Conservation (phyloP, 2,888 invertebrate species). For the Cryptus armator region DNA sequence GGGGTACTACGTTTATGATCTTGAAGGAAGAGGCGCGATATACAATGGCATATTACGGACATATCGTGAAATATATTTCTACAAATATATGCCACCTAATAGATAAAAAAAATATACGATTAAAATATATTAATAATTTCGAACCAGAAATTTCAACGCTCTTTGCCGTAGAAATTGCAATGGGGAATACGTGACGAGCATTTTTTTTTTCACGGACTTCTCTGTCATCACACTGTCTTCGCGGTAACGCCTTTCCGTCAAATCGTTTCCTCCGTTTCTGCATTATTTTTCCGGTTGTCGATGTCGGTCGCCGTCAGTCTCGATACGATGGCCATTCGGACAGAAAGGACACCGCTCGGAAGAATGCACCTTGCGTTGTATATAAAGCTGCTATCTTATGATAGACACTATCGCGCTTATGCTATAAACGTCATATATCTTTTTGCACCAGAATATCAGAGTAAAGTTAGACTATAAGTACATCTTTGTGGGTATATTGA, state of each 20-base stretch:
- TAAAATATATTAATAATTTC: no score
- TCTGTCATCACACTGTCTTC: no score
- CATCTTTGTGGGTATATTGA: constrained; percentile 25
- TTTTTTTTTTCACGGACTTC: no score
- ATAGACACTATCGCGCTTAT: neutral
- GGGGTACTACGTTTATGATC: constrained; percentile 41
- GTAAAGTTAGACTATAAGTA: neutral
- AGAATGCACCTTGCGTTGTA: constrained; percentile 14
- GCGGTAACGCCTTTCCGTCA: no score
- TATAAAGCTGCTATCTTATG: neutral
- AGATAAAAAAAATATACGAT: no score
- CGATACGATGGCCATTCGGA: neutral
- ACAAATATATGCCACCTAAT: no score
- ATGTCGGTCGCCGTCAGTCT: neutral
- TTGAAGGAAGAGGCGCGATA: constrained; percentile 49
- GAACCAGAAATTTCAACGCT: no score
- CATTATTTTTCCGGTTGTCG: neutral
- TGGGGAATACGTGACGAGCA: no score
- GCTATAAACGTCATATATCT: neutral
- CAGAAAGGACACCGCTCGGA: constrained; percentile 14
- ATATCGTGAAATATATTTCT: no score
- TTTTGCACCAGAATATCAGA: neutral
- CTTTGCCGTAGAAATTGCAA: no score
- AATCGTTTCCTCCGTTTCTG: neutral
- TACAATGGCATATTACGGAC: constrained; percentile 2